These are phyloP conservation scores for Pangasius djambal DNA, from an alignment of 2,797 vertebrate genomes.

Conservation along the genomic window DNA sequence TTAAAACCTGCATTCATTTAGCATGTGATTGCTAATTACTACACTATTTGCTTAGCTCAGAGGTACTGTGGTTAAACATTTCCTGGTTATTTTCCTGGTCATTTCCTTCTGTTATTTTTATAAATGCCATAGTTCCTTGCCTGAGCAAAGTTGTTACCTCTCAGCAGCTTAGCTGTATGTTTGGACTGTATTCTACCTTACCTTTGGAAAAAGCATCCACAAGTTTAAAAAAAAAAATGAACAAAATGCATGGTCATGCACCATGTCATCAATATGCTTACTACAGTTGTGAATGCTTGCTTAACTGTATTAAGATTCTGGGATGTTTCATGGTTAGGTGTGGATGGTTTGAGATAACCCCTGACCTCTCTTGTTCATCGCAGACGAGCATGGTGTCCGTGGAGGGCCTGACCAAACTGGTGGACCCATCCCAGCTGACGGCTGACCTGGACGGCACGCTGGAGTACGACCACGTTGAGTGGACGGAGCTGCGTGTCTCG, in stretches of 20 bases:
- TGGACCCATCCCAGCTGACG: conserved; percentile 95
- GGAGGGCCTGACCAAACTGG: conserved; percentile 92
- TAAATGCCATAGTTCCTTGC: not conserved
- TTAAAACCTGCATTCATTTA: not conserved
- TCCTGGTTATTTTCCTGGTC: not conserved
- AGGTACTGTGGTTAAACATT: not conserved
- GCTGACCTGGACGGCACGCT: conserved; percentile 93
- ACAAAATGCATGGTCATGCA: too few species aligned
- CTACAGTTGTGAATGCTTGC: not conserved
- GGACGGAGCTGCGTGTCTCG: conserved; percentile 94
- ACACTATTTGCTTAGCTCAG: not conserved
- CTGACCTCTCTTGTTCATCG: not conserved
- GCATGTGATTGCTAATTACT: not conserved
- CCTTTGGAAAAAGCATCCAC: not conserved
- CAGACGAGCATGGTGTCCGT: conserved; percentile 98
- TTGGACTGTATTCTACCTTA: not conserved
- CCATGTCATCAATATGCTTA: not conserved
- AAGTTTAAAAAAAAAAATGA: not conserved
- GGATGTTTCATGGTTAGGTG: not conserved
- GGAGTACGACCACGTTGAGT: conserved; percentile 98
- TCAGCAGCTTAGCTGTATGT: not conserved
- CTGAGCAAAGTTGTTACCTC: not conserved
- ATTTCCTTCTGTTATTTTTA: not conserved
- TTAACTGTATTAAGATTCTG: not conserved
- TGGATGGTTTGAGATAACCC: not conserved